Percentiles rank a stretch among this genome's conserved stretches.
Conservation (phyloP, 92 coral and sea anemone species). For the Epizoanthus stellaris region DNA sequence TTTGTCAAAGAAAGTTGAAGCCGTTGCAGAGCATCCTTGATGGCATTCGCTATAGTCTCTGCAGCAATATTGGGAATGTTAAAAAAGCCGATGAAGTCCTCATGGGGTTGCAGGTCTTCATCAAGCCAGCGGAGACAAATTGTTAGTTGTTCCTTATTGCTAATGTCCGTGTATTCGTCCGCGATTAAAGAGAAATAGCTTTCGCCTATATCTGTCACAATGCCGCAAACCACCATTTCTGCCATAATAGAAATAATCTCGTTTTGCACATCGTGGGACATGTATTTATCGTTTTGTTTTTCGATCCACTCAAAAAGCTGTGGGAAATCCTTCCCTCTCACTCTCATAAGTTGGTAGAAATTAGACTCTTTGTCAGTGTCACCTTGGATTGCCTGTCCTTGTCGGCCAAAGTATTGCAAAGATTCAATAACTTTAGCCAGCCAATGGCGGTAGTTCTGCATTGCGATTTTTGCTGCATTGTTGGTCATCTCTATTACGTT, state of each 20-base stretch:
- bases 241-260: conserved; percentile 46
- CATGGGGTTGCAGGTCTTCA: conserved; percentile 30
- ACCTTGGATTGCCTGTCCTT: conserved; percentile 42
- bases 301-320: conserved; percentile 37
- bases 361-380: conserved; percentile 33
- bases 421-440: conserved; percentile 40
- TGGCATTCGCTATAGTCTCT: conserved; percentile 56
- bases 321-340: conserved; percentile 49
- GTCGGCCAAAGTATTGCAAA: conserved; percentile 46
- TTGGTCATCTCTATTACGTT: conserved; percentile 50
- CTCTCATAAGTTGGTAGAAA: conserved; percentile 41
- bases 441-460: conserved; percentile 47
- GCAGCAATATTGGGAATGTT: conserved; percentile 53
- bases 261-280: conserved; percentile 42
- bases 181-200: conserved; percentile 63
- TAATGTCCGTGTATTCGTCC: conserved; percentile 71
- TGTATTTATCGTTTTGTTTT: conserved; percentile 43
- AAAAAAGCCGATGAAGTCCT: conserved; percentile 50
- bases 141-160: conserved; percentile 73
- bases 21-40: conserved; percentile 42
- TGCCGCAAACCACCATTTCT: conserved; percentile 34
- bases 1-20: conserved; percentile 47
- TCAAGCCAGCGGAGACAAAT: conserved; percentile 64
- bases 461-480: conserved; percentile 44
- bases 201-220: conserved; percentile 40